phyloP scores from a whole-genome alignment of 2,113 vertebrate species.

The Toxotes chatareus region DNA sequence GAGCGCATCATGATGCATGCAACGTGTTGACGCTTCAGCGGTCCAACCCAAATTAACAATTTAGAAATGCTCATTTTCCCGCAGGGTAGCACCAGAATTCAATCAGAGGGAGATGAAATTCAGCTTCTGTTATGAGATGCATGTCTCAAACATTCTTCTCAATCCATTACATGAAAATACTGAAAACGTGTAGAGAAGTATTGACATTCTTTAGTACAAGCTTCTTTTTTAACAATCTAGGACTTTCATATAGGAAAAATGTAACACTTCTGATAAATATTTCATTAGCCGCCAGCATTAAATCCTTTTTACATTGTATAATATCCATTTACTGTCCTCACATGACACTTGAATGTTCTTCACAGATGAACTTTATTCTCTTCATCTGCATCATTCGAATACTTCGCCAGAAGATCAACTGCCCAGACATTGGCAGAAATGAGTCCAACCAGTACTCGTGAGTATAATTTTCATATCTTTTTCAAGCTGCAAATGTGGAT shows the following conservation, averaged over 20 bases:
- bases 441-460: conserved; percentile 95
- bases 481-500: background rate
- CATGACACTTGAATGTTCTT: background rate
- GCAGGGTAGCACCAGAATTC: conserved; percentile 13
- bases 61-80: conserved; percentile 28
- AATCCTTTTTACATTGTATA: background rate
- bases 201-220: background rate
- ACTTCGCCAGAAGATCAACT: conserved; percentile 95
- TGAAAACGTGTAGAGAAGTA: background rate
- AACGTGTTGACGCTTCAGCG: conserved; percentile 26
- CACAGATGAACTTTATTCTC: conserved; percentile 93
- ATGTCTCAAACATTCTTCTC: conserved; percentile 4
- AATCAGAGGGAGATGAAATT: background rate
- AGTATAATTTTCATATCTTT: conserved; percentile 74
- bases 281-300: background rate
- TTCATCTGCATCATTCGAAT: conserved; percentile 97
- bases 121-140: conserved; percentile 2
- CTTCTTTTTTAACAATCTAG: background rate
- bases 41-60: conserved; percentile 39
- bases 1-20: background rate
- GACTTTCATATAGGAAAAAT: background rate
- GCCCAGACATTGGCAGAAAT: conserved; percentile 91
- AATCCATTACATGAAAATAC: background rate
- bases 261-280: background rate
- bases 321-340: background rate